Evolutionary conservation across 2,888 invertebrate species (phyloP), one percentile per base, ranked within the genome.

Genomic region (Papilio gigon): DNA sequence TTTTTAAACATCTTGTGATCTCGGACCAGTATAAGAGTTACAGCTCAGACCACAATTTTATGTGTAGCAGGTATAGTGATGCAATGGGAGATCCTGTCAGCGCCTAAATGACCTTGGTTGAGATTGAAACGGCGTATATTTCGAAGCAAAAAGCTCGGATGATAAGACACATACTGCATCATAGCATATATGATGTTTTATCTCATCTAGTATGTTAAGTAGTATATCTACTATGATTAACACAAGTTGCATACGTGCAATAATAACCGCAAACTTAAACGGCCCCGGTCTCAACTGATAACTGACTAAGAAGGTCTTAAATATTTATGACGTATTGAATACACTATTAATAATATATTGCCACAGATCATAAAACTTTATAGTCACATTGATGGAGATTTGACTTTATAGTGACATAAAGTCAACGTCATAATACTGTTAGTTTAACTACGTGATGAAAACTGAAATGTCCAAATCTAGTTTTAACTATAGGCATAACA

Each of bases 311-410:
- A 56, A 56, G 53, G 30, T 56, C 27, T 30, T 56, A 56, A 53
- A 56, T 30, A 56, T 30, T 56, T 56, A 56, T 56, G 53, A 56
- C 53, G 53, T 56, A 56, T 56, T n/a, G n/a, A 53, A 53, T n/a
- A 56, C 53, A 56, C 53, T 30, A 30, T 30, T 56, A 56, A 30
- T 56, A 56, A 56, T 56, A 56, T 56, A 56, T 56, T 30, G 27
- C 27, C 30, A 56, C 53, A 56, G 53, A 56, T 56, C 27, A 56
- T 56, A 56, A 56, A 56, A 30, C 4, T 56, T 56, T 56, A 56
- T 56, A 30, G 17, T 56, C 53, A 56, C 30, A 56, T 30, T 30
- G 30, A 56, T 56, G 6, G 53, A 56, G 53, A 56, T 56, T 56
- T 56, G 30, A 56, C 30, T 30, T 56, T 30, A 50, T 50, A 30